Evolutionary conservation across 2,888 invertebrate genomes (phyloP), one percentile per base, ranked within the genome.

Genomic region (Drosophila greeni): DNA sequence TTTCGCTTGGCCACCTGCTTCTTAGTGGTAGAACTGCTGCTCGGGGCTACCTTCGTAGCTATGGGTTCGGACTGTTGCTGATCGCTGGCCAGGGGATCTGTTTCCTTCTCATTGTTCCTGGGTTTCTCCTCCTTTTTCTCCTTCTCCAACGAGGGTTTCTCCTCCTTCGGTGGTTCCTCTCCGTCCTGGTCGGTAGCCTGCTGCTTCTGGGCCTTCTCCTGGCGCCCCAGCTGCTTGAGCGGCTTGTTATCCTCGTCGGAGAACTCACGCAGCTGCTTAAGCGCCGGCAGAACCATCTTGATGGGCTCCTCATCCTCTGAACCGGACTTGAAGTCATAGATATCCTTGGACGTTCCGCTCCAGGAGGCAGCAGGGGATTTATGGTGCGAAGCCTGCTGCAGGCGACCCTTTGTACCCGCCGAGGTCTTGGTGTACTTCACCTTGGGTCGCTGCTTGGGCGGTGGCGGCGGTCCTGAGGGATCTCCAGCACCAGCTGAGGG

Each of bases 281-380:
- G 60, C 3, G 85, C 78, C 0, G 89, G 87, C 64, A 88, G 68
- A 51, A 88, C 88, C 88, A 88, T 88, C 74, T 87, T 88, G 14
- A 88, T 88, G 6, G 87, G 88, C 18, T 88, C 88, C 47, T 88
- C 88, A 58, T 87, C 88, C 52, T 88, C 88, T 0, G 89, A 88
- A 0, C 89, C 89, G 1, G 88, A 88, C 55, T 88, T 88, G 39
- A 88, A 88, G 55, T 89, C 88, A 16, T 88, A 88, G 6, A 88
- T 77, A 58, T 88, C 88, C 67, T 86, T 84, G 52, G 75, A 66
- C 4, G n/a, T n/a, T n/a, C 70, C 72, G 36, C 55, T 62, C 45
- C 60, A 45, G 12, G 47, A 61, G 8, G 64, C 49, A 20, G 70
- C 31, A 2, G 57, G 51, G 11, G 37, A 45, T 29, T 61, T 61